Conservation (phyloP, 2,797 vertebrate species). For the Lithobates sylvaticus region DNA sequence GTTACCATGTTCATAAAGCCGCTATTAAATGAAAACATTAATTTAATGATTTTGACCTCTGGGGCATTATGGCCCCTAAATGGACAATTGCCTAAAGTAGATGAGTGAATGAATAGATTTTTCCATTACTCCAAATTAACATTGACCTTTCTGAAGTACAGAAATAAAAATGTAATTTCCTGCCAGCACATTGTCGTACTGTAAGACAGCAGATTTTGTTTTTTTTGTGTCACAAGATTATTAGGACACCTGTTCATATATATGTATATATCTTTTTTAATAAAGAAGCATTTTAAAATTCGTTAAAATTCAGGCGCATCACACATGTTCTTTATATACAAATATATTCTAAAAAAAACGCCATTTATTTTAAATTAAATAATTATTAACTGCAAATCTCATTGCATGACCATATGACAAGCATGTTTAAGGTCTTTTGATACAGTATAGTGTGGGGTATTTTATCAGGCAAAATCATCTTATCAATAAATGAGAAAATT, state of each 20-base stretch:
- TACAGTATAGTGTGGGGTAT: too few relatives aligned
- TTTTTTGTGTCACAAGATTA: neutral
- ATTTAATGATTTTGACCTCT: constrained; percentile 1
- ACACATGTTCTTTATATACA: neutral
- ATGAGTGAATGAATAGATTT: constrained; percentile 23
- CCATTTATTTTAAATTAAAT: neutral
- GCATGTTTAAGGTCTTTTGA: neutral
- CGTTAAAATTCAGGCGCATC: neutral
- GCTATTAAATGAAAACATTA: constrained; percentile 1
- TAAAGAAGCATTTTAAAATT: neutral
- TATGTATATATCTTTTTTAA: neutral
- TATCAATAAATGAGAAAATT: too few relatives aligned
- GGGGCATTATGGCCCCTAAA: constrained; percentile 6
- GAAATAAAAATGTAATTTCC: constrained; percentile 2
- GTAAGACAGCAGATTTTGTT: neutral
- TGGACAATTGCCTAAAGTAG: constrained; percentile 30
- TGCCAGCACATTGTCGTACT: neutral
- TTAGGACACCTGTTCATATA: neutral
- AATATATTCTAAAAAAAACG: neutral
- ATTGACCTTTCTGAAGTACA: constrained; percentile 23
- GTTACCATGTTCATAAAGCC: neutral
- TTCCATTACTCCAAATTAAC: neutral
- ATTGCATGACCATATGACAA: neutral
- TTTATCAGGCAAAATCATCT: neutral
- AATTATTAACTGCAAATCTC: neutral